phyloP scores from a whole-genome alignment of 2,797 vertebrate genomes.

The Dermochelys coriacea region DNA sequence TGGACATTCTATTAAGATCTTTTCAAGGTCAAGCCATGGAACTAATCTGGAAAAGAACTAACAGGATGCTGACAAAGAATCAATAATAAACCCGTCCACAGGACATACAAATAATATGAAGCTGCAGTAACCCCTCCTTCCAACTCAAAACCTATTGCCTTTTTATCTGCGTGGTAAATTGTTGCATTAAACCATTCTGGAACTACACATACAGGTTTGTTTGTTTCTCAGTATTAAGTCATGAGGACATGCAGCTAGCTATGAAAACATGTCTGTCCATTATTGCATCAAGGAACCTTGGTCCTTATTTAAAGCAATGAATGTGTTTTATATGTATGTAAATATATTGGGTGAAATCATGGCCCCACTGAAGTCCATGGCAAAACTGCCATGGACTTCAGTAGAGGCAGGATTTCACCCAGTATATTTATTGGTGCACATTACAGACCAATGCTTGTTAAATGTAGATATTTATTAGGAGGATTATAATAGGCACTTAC shows the following conservation, averaged over 20 bases:
- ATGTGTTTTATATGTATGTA: background rate
- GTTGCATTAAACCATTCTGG: conserved; percentile 17
- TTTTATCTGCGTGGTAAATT: conserved; percentile 34
- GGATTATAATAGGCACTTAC: background rate
- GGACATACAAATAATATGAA: conserved; percentile 63
- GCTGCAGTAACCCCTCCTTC: conserved; percentile 51
- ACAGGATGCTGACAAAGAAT: conserved; percentile 72
- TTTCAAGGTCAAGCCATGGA: conserved; percentile 77
- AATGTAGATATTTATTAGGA: background rate
- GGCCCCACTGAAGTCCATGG: background rate
- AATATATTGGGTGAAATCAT: background rate
- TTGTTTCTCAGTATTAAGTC: background rate
- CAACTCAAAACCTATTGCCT: conserved; percentile 13
- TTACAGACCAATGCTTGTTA: background rate
- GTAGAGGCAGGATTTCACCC: background rate
- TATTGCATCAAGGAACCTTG: background rate
- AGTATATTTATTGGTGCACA: background rate
- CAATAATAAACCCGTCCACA: conserved; percentile 68
- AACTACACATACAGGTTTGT: background rate
- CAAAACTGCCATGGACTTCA: background rate
- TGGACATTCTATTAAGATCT: conserved; percentile 56
- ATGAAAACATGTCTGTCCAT: background rate
- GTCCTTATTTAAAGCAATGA: background rate
- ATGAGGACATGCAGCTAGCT: background rate
- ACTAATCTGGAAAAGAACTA: conserved; percentile 78